These are phyloP conservation scores for Parapristionchus giblindavisi DNA, from an alignment of 2,888 invertebrate species.

Conservation along the genomic window DNA sequence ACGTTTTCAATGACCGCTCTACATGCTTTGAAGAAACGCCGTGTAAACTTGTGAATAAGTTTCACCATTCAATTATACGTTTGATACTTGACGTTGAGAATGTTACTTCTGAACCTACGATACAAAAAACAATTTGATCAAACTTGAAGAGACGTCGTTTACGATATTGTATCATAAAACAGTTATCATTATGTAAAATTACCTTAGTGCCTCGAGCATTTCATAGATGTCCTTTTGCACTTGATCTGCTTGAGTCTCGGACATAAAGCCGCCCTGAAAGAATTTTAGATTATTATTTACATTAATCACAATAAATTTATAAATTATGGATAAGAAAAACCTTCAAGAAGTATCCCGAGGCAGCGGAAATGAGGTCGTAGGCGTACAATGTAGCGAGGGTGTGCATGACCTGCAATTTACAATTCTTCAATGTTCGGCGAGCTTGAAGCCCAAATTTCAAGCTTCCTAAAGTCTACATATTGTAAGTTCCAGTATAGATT, in stretches of 20 bases:
- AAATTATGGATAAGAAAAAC: constrained; percentile 32
- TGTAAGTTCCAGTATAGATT: too few species aligned
- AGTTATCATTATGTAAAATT: not conserved
- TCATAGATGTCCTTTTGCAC: constrained; percentile 37
- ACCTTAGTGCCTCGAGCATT: constrained; percentile 18
- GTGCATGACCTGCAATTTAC: constrained; percentile 13
- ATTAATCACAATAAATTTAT: too few species aligned
- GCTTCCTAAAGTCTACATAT: too few species aligned
- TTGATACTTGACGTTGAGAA: too few species aligned
- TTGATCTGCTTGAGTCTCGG: constrained; percentile 53
- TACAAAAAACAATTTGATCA: too few species aligned
- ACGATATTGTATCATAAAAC: not conserved
- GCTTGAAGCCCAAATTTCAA: not conserved
- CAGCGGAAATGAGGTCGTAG: constrained; percentile 52
- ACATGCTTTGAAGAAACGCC: too few species aligned
- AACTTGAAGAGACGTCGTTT: too few species aligned
- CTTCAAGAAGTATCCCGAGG: constrained; percentile 52
- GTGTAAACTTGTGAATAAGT: too few species aligned
- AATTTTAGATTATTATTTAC: not conserved
- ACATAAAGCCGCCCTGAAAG: constrained; percentile 59
- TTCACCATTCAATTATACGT: too few species aligned
- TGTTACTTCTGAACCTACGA: too few species aligned
- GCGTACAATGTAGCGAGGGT: constrained; percentile 49
- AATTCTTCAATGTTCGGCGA: not conserved
- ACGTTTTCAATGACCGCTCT: too few species aligned